These are phyloP conservation scores for Serripes groenlandicus DNA, from an alignment of 2,888 invertebrate genomes.

Conservation along the genomic window DNA sequence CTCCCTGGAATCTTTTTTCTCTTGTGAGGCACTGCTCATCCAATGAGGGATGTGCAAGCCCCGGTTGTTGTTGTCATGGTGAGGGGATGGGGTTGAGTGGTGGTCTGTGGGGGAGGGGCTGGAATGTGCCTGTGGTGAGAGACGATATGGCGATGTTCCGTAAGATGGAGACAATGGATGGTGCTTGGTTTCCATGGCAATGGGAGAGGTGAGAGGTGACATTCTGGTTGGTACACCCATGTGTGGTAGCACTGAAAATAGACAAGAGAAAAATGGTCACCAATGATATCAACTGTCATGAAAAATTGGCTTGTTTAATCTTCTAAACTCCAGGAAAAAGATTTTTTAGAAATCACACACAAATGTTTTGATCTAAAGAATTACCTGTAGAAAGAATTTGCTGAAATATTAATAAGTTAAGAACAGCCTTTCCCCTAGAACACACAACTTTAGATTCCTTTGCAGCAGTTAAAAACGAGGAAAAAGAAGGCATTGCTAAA, in stretches of 20 bases:
- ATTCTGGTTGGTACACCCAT: conserved; percentile 56
- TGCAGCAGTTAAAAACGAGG: no score
- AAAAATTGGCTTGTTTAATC: no score
- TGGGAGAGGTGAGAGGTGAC: conserved; percentile 64
- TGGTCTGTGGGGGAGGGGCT: conserved; percentile 64
- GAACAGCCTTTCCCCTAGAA: no score
- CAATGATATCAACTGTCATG: no score
- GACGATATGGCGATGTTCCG: conserved; percentile 72
- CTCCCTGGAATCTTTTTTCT: conserved; percentile 37
- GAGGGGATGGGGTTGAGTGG: conserved; percentile 71
- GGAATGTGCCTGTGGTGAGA: conserved; percentile 66
- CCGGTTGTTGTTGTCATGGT: conserved; percentile 63
- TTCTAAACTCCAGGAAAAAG: no score
- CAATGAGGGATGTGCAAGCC: conserved; percentile 65
- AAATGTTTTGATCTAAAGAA: no score
- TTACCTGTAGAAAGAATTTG: no score
- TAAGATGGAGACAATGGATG: conserved; percentile 72
- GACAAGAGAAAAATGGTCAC: not conserved
- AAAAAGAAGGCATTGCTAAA: no score
- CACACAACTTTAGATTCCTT: no score
- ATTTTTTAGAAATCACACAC: no score
- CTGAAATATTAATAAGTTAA: no score
- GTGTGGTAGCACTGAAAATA: conserved; percentile 70
- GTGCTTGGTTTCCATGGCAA: conserved; percentile 71
- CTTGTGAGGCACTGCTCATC: conserved; percentile 34